Conservation (phyloP, 2,113 vertebrate species). For the Trinectes maculatus region DNA sequence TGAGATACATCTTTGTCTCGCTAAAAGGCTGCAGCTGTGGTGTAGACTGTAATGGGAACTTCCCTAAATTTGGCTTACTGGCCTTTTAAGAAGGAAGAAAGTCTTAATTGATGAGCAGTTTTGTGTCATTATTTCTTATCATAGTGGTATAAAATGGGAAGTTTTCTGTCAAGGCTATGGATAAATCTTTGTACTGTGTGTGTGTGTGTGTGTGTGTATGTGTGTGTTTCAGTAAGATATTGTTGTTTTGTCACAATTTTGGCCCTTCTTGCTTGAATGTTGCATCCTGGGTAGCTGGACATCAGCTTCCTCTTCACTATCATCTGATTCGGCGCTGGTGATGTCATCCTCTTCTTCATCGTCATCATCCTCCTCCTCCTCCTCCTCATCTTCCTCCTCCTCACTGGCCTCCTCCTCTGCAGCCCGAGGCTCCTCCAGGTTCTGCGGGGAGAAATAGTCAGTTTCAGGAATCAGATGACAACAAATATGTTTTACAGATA, state of each 20-base stretch:
- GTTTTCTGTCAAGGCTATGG: slow-evolving; percentile 40
- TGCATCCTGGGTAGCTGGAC: slow-evolving; percentile 80
- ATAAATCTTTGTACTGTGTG: slow-evolving; percentile 35
- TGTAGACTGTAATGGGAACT: not conserved
- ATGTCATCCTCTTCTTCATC: slow-evolving; percentile 88
- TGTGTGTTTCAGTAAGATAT: slow-evolving; percentile 84
- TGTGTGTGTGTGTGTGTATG: slow-evolving; percentile 22
- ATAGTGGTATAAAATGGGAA: slow-evolving; percentile 48
- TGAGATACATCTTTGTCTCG: slow-evolving; percentile 19
- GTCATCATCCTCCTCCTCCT: slow-evolving; percentile 87
- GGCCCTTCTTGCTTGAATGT: slow-evolving; percentile 83
- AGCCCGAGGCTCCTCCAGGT: slow-evolving; percentile 83
- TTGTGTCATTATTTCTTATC: slow-evolving; percentile 26
- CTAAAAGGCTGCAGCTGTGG: not conserved
- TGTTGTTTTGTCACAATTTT: slow-evolving; percentile 91
- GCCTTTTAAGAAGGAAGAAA: slow-evolving; percentile 30
- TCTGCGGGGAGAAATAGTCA: slow-evolving; percentile 75
- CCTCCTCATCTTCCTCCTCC: slow-evolving; percentile 86
- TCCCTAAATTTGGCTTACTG: slow-evolving; percentile 28
- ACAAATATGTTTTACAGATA: not conserved
- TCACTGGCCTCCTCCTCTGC: slow-evolving; percentile 85
- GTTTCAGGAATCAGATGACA: not conserved
- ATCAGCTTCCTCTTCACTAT: slow-evolving; percentile 88
- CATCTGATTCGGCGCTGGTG: slow-evolving; percentile 91
- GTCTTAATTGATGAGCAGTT: slow-evolving; percentile 36